A percentile compares a stretch with the other conserved stretches of the same genome.
These are phyloP conservation scores for Eretmochelys imbricata DNA, from an alignment of 2,113 vertebrate species.

Conservation along the genomic window DNA sequence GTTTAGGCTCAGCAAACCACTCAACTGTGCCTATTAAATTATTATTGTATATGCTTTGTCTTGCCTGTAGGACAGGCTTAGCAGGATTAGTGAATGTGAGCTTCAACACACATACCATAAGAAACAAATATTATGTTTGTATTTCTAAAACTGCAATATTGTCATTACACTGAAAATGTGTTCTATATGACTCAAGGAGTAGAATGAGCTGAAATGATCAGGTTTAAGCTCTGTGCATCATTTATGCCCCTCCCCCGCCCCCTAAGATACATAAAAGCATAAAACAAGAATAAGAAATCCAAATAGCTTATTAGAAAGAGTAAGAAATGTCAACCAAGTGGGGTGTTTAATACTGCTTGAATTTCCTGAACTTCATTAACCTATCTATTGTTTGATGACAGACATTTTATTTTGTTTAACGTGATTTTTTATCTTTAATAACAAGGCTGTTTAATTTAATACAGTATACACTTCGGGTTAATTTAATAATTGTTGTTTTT, in stretches of 20 bases:
- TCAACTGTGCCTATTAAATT: not conserved
- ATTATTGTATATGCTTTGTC: not conserved
- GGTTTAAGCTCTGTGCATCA: not conserved
- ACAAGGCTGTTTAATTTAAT: not conserved
- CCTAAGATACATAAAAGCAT: not conserved
- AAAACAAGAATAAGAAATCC: not conserved
- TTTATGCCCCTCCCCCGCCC: accelerated
- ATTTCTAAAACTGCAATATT: not conserved
- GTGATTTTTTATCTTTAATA: not conserved
- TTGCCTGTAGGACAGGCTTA: not conserved
- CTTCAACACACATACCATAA: not conserved
- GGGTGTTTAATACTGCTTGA: not conserved
- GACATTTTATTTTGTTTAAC: not conserved
- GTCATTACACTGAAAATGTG: not conserved
- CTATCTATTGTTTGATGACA: not conserved
- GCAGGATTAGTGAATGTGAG: not conserved
- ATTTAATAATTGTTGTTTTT: not conserved
- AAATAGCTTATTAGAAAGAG: not conserved
- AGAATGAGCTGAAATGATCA: not conserved
- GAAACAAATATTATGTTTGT: not conserved
- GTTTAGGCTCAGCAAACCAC: not conserved
- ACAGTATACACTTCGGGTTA: not conserved
- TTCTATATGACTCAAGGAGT: not conserved
- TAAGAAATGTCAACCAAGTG: not conserved
- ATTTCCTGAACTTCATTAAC: not conserved